Evolutionary conservation across 2,888 invertebrate genomes (phyloP).

Genomic region (Polydrusus tereticollis): DNA sequence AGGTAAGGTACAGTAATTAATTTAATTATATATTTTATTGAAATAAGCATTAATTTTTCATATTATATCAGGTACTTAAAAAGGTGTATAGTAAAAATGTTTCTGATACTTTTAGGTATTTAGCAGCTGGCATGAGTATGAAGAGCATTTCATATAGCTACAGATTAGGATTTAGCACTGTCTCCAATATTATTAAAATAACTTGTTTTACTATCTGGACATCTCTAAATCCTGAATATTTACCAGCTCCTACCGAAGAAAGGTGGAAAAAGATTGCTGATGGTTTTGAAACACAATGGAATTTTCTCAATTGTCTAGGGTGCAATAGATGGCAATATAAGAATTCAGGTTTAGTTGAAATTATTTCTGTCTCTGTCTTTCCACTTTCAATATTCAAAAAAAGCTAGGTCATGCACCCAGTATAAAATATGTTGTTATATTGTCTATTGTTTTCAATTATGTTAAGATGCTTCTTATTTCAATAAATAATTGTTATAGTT

Average conservation of each 20-base stretch:
- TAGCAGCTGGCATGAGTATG: neutral
- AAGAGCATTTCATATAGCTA: slow-evolving; percentile 9
- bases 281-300: too few relatives aligned
- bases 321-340: too few relatives aligned
- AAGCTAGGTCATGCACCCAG: neutral
- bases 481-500: too few relatives aligned
- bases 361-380: neutral
- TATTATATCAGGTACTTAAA: too few relatives aligned
- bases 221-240: slow-evolving; percentile 2
- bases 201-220: slow-evolving; percentile 1
- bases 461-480: too few relatives aligned
- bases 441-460: too few relatives aligned
- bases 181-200: slow-evolving; percentile 16
- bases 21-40: too few relatives aligned
- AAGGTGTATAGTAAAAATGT: too few relatives aligned
- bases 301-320: too few relatives aligned
- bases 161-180: slow-evolving; percentile 4
- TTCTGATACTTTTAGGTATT: neutral
- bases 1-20: neutral
- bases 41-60: neutral
- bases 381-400: neutral
- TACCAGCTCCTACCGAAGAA: neutral
- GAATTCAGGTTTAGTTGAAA: too few relatives aligned
- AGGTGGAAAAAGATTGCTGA: too few relatives aligned
- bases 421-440: neutral